A percentile compares a stretch with the other conserved stretches of the same genome.
Evolutionary conservation across 2,113 vertebrate species (phyloP).

Genomic region (Callithrix jacchus): DNA sequence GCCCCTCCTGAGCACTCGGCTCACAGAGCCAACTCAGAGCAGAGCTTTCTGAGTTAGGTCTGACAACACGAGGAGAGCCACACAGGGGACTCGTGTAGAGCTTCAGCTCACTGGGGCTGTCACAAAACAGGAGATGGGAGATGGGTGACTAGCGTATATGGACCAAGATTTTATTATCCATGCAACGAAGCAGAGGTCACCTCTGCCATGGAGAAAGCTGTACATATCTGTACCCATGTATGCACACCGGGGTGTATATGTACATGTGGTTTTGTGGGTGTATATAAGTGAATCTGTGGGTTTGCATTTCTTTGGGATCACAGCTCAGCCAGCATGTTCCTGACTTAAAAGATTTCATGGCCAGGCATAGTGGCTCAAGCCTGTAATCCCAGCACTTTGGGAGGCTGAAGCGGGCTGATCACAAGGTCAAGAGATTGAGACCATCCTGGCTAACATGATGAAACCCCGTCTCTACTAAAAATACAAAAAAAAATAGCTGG

Average conservation of each 20-base stretch:
- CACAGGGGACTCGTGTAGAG: accelerated
- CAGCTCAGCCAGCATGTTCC: background rate
- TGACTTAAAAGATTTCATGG: background rate
- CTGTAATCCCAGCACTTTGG: no score
- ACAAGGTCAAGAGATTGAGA: no score
- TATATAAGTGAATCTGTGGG: no score
- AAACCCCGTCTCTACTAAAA: no score
- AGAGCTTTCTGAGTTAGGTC: background rate
- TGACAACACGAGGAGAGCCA: background rate
- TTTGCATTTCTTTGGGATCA: background rate
- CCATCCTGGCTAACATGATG: no score
- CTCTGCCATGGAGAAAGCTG: background rate
- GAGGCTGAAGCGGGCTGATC: no score
- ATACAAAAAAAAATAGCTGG: no score
- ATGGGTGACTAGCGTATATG: accelerated
- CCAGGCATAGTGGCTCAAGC: no score
- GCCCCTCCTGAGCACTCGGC: accelerated
- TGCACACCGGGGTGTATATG: no score
- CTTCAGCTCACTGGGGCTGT: background rate
- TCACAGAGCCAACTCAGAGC: background rate
- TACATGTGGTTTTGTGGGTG: no score
- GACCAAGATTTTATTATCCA: background rate
- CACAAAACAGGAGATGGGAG: no score
- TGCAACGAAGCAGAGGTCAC: accelerated
- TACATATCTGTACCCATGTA: no score